phyloP scores from a whole-genome alignment of 2,113 vertebrate genomes.

The Cephalopholis sonnerati region DNA sequence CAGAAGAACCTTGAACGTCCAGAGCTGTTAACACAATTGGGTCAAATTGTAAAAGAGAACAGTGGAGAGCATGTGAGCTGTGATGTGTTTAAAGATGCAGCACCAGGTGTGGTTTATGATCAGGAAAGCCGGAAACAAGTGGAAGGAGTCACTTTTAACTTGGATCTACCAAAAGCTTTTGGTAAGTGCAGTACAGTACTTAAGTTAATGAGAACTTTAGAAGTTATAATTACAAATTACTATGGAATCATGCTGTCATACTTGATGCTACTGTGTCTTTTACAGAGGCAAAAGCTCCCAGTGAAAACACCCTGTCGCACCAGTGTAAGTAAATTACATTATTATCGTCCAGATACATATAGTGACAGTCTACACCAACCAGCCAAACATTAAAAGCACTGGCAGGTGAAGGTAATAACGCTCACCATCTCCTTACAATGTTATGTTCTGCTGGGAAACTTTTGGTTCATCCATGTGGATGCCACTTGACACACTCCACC shows the following conservation, averaged over 20 bases:
- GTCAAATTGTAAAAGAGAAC: not conserved
- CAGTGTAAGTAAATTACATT: not conserved
- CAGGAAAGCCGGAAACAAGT: no score
- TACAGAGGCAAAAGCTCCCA: not conserved
- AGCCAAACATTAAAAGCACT: no score
- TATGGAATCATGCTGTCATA: no score
- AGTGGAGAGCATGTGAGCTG: not conserved
- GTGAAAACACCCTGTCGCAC: not conserved
- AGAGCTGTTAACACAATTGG: not conserved
- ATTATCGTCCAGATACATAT: not conserved
- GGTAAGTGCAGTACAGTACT: no score
- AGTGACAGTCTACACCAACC: not conserved
- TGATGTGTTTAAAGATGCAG: no score
- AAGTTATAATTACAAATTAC: no score
- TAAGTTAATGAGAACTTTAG: no score
- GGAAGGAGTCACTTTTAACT: no score
- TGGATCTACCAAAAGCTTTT: no score
- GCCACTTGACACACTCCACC: no score
- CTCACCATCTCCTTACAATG: not conserved
- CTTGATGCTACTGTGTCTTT: not conserved
- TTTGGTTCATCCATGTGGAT: no score
- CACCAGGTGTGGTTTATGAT: no score
- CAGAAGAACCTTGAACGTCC: not conserved
- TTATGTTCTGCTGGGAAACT: not conserved
- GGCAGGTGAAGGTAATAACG: not conserved